Evolutionary conservation across 92 coral and sea anemone genomes (phyloP).

Genomic region (Actinernus sp.): DNA sequence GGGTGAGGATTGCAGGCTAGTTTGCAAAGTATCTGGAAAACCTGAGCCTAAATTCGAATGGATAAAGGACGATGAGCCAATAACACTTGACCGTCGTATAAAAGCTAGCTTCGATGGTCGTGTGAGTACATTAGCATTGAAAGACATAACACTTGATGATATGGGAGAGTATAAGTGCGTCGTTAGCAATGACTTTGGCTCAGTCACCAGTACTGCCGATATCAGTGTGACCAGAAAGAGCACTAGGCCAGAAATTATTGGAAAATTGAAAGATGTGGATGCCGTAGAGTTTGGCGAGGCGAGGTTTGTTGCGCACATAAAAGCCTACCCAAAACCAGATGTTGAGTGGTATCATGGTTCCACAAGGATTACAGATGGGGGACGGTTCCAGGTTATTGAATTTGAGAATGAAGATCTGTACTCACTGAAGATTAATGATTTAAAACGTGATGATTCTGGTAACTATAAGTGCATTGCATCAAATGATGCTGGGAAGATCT

Average conservation of each 20-base stretch:
- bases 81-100: constrained; percentile 75
- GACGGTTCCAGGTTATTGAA: constrained; percentile 61
- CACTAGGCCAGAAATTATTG: constrained; percentile 82
- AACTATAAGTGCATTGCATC: constrained; percentile 86
- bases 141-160: constrained; percentile 72
- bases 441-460: constrained; percentile 73
- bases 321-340: constrained; percentile 86
- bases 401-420: constrained; percentile 61
- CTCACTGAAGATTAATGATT: constrained; percentile 68
- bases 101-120: constrained; percentile 56
- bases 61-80: constrained; percentile 70
- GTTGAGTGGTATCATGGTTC: constrained; percentile 92
- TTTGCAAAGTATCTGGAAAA: constrained; percentile 62
- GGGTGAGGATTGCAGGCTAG: constrained; percentile 66
- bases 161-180: constrained; percentile 80
- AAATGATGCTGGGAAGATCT: constrained; percentile 79
- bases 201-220: constrained; percentile 68
- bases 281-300: constrained; percentile 85
- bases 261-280: constrained; percentile 76
- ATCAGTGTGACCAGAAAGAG: constrained; percentile 47
- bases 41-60: constrained; percentile 65
- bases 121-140: constrained; percentile 45
- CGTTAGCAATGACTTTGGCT: constrained; percentile 67
- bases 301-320: constrained; percentile 62
- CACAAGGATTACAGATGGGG: constrained; percentile 56